phyloP scores from a whole-genome alignment of 2,113 vertebrate genomes.

The Forbesichthys papilliferus region DNA sequence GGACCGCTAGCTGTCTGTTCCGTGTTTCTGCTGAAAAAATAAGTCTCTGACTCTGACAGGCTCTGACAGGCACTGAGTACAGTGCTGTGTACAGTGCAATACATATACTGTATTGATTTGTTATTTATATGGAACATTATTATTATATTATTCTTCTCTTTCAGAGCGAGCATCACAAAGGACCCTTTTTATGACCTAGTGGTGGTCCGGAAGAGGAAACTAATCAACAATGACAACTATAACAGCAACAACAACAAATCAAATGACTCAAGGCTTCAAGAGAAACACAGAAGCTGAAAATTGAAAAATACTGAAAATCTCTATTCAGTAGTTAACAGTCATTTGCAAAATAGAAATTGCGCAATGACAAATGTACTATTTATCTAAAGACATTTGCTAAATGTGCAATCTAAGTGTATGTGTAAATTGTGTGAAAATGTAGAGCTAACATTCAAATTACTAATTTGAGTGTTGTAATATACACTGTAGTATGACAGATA shows the following conservation, averaged over 20 bases:
- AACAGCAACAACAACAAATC: background rate
- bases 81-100: no score
- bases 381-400: no score
- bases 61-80: no score
- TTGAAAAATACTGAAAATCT: no score
- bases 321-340: background rate
- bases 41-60: no score
- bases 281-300: background rate
- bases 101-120: no score
- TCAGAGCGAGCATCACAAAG: constrained; percentile 87
- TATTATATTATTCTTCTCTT: background rate
- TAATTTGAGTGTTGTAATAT: background rate
- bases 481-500: no score
- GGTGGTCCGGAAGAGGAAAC: constrained; percentile 84
- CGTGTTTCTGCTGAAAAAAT: no score
- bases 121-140: background rate
- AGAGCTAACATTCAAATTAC: no score
- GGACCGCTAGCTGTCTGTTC: no score
- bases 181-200: constrained; percentile 92
- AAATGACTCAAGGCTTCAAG: background rate
- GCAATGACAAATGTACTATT: background rate
- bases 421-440: no score
- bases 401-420: no score
- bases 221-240: constrained; percentile 62
- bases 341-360: background rate